Conservation (phyloP, 2,797 vertebrate species). For the Scarus forsteni region DNA sequence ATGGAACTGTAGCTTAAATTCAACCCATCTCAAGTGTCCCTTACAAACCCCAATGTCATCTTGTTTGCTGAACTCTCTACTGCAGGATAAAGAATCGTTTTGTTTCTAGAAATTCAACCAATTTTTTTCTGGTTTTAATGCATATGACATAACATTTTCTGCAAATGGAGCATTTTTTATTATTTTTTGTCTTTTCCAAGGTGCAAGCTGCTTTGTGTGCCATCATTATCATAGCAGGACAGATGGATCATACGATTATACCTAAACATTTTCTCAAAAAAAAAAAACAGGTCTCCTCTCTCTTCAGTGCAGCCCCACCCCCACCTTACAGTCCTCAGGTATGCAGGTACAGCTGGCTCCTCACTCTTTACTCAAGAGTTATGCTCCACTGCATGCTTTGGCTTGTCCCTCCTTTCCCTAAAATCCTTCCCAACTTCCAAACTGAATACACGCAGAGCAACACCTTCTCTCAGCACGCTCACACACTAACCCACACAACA, state of each 20-base stretch:
- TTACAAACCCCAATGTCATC: too few species aligned
- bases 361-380: slow-evolving; percentile 48
- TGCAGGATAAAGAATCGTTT: too few species aligned
- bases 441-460: slow-evolving; percentile 6
- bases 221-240: slow-evolving; percentile 2
- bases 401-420: slow-evolving; percentile 54
- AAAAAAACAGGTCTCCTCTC: slow-evolving; percentile 16
- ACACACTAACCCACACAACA: background rate
- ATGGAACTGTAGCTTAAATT: too few species aligned
- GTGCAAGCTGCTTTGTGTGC: background rate
- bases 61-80: too few species aligned
- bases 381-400: slow-evolving; percentile 62
- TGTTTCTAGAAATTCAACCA: too few species aligned
- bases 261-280: background rate
- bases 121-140: too few species aligned
- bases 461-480: background rate
- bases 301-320: slow-evolving; percentile 43
- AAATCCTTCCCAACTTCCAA: slow-evolving; percentile 22
- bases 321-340: slow-evolving; percentile 66
- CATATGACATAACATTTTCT: too few species aligned
- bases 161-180: too few species aligned
- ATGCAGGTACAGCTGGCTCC: slow-evolving; percentile 72
- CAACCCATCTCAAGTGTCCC: too few species aligned
- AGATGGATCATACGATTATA: background rate
- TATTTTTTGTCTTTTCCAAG: too few species aligned